phyloP scores from a whole-genome alignment of 2,888 invertebrate species.

The Tortricodes alternella region DNA sequence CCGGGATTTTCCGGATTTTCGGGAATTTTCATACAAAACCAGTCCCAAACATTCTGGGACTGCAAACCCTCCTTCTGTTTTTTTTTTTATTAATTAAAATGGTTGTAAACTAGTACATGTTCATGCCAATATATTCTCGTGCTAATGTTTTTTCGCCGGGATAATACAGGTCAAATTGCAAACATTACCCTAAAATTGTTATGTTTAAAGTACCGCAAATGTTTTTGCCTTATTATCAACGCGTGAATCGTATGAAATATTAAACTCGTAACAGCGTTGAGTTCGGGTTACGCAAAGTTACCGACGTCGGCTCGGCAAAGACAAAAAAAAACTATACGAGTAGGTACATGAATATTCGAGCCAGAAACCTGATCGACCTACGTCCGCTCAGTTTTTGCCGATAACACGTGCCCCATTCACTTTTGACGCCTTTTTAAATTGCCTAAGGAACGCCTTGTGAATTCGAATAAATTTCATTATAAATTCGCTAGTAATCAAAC shows the following conservation, averaged over 20 bases:
- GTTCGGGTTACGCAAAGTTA: constrained; percentile 46
- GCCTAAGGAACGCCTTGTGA: not conserved
- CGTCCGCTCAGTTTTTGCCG: constrained; percentile 46
- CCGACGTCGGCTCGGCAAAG: constrained; percentile 37
- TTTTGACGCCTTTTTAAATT: constrained; percentile 32
- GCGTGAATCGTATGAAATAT: not conserved
- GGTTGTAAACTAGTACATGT: too few species aligned
- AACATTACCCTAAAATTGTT: too few species aligned
- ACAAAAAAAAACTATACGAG: constrained; percentile 47
- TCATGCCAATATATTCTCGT: too few species aligned
- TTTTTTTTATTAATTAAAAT: too few species aligned
- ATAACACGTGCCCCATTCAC: constrained; percentile 34
- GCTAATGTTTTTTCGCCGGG: too few species aligned
- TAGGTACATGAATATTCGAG: constrained; percentile 38
- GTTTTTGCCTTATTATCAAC: not conserved
- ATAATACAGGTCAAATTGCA: too few species aligned
- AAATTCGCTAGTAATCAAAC: too few species aligned
- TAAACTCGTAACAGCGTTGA: constrained; percentile 39
- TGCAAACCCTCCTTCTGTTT: too few species aligned
- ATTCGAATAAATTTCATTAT: constrained; percentile 3
- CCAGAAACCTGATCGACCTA: constrained; percentile 46
- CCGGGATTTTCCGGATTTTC: too few species aligned
- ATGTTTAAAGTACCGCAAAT: not conserved
- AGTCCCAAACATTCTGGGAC: too few species aligned
- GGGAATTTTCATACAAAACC: too few species aligned